Base-by-base conservation (phyloP, 2,888 invertebrate genomes). In the Lapara coniferarum region DNA sequence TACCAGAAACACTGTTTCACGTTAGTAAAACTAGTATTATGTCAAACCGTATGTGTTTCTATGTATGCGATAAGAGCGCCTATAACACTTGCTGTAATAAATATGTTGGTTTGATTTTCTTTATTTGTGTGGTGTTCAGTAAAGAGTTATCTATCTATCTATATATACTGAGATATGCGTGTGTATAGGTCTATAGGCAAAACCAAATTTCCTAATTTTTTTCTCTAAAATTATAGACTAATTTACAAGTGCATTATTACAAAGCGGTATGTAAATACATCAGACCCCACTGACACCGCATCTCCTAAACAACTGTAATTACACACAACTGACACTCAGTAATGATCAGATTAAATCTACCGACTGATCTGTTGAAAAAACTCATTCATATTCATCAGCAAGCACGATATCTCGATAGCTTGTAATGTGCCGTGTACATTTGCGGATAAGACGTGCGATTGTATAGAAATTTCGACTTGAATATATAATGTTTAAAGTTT, bases 381-480 rank as follows among this genome's bases (percentile, higher is more conserved):
- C 80, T 77, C 85, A 91, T 93, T 89, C 87, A 85, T 89, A 92
- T 92, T 88, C 91, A 91, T 81, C 72, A 78, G 73, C 77, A 73
- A 77, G 76, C 76, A 74, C 73, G 79, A 75, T 78, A 77, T 77
- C 78, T 76, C 78, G 78, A 82, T 83, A 82, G 76, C 70, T 79
- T 63, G 49, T 63, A 63, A 46, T 8, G 49, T 16, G 19, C 46
- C 63, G 12, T 63, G 19, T 46, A 49, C 46, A 63, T 63, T 46
- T 16, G 63, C 13, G 12, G 63, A 44, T 16, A 0, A 2, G 58
- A 63, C 46, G 46, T 46, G 63, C 63, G 49, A 16, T 49, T 56
- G 19, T 13, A 12, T 56, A 19, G 12, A 56, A 16, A n/a, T 53
- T 53, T 16, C 16, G 10, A 16, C 53, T 52, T 52, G 8, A 16